phyloP scores from a whole-genome alignment of 2,888 invertebrate species.

The Polymixis lichenea region DNA sequence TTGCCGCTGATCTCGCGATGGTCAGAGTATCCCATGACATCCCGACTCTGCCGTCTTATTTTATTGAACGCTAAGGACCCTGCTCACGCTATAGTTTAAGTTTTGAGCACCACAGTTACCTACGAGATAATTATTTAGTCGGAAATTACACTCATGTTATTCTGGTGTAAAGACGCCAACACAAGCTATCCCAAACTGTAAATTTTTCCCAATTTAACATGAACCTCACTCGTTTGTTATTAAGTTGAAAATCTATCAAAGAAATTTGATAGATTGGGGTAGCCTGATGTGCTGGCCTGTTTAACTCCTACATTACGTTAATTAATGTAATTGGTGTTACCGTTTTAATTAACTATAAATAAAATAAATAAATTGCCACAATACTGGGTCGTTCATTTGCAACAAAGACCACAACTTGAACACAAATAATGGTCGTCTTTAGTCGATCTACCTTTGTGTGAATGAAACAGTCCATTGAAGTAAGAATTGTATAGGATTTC shows the following conservation, averaged over 20 bases:
- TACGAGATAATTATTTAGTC: not conserved
- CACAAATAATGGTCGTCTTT: conserved; percentile 17
- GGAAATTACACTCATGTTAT: not conserved
- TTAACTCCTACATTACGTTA: too few species aligned
- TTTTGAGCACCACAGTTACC: not conserved
- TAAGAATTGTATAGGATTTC: too few species aligned
- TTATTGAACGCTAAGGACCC: not conserved
- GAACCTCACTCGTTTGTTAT: too few species aligned
- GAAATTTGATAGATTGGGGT: too few species aligned
- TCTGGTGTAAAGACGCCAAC: not conserved
- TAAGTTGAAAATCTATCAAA: too few species aligned
- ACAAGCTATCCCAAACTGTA: too few species aligned
- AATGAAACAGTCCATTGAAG: conserved; percentile 44
- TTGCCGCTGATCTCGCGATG: not conserved
- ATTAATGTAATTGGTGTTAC: too few species aligned
- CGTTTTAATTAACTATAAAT: too few species aligned
- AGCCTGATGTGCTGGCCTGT: too few species aligned
- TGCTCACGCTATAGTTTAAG: not conserved
- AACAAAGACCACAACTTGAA: not conserved
- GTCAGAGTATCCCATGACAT: not conserved
- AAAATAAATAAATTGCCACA: not conserved
- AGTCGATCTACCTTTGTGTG: conserved; percentile 11
- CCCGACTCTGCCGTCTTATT: not conserved
- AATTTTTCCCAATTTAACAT: too few species aligned
- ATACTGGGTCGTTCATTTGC: conserved; percentile 17